A percentile compares a stretch with the other conserved stretches of the same genome.
These are phyloP conservation scores for Brachionus manjavacas DNA, from an alignment of 1,140 invertebrate genomes.

Conservation along the genomic window DNA sequence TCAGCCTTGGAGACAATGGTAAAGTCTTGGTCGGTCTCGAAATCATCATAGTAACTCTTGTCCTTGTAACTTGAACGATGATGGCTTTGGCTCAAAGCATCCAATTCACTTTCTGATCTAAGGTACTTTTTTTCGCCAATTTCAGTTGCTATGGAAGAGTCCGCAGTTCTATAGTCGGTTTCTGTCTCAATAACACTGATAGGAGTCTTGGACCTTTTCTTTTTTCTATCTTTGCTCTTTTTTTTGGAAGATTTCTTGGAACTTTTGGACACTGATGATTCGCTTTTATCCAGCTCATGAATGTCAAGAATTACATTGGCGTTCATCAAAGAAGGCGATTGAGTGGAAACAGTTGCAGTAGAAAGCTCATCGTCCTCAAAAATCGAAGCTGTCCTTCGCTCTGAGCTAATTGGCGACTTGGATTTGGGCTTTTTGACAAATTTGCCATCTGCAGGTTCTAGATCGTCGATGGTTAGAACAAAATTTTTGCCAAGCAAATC, in stretches of 20 bases:
- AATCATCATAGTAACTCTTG: slow-evolving; percentile 33
- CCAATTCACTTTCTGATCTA: background rate
- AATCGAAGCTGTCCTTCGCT: slow-evolving; percentile 1
- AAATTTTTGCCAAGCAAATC: slow-evolving; percentile 1
- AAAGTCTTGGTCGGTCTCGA: slow-evolving; percentile 8
- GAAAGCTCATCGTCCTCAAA: slow-evolving; percentile 10
- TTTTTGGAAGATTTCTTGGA: slow-evolving; percentile 6
- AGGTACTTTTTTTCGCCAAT: background rate
- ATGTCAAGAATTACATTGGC: slow-evolving; percentile 31
- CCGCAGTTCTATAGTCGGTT: background rate
- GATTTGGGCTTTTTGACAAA: background rate
- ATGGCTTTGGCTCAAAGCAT: background rate
- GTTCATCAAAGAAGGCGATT: slow-evolving; percentile 22
- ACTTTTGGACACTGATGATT: slow-evolving; percentile 18
- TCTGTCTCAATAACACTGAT: slow-evolving; percentile 13
- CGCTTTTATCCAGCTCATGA: slow-evolving; percentile 11
- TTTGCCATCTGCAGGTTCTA: background rate
- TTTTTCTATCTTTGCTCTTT: slow-evolving; percentile 3
- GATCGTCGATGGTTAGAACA: background rate
- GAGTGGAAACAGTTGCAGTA: background rate
- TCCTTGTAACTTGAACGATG: background rate
- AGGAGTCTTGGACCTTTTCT: background rate
- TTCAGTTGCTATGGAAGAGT: slow-evolving; percentile 22
- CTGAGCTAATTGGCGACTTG: background rate
- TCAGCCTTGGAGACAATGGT: background rate